Evolutionary conservation across 2,888 invertebrate species (phyloP), one percentile per base, ranked within the genome.

Genomic region (Seira musarum): DNA sequence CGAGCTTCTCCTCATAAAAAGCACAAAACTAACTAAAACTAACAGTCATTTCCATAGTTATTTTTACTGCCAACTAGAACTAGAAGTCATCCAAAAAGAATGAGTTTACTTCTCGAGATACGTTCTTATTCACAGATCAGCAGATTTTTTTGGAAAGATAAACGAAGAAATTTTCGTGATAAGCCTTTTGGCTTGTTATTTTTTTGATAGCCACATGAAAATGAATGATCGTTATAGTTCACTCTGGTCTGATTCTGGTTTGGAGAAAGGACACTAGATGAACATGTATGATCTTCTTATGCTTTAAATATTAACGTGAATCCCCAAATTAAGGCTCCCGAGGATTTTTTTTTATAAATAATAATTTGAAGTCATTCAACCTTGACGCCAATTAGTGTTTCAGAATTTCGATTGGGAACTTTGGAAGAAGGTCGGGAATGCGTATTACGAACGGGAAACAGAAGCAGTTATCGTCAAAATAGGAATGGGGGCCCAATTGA

Each of bases 51-150:
- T 8, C 40, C 6, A 40, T 40, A 40, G 40, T 40, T 40, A 40
- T 40, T 40, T n/a, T 40, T 13, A 40, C 6, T 64, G 70, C 77
- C 65, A 78, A 21, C 61, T 46, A 67, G n/a, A n/a, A n/a, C n/a
- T n/a, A n/a, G n/a, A n/a, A n/a, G 57, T 66, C 25, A 40, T 40
- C 40, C 40, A 40, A 40, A 40, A 40, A 40, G 40, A 40, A 40
- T 13, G 40, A 40, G 40, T 13, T 40, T n/a, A 40, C 40, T 13
- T n/a, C 6, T 40, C 13, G 40, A 40, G 40, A 40, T 40, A 13
- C 13, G 61, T 72, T 71, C 63, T 78, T 78, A 67, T 72, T 78
- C 71, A 66, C 72, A 78, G 78, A 78, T 78, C 78, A 78, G 78
- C 78, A 78, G 78, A 78, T 78, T 78, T 78, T n/a, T n/a, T 65